phyloP scores from a whole-genome alignment of 2,888 invertebrate genomes.

The Micropterix aruncella region DNA sequence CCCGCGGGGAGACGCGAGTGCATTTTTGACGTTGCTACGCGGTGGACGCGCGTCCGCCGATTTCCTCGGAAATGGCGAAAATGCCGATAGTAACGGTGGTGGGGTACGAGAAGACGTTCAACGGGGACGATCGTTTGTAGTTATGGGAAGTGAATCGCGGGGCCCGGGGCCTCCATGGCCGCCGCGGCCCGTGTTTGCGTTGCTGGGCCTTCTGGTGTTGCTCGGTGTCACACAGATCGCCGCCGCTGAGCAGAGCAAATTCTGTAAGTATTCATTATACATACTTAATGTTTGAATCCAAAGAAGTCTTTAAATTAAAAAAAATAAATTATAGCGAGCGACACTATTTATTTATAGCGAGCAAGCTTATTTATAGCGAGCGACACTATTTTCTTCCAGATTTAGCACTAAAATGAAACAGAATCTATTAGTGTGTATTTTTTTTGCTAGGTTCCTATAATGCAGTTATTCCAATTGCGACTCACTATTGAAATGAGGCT shows the following conservation, averaged over 20 bases:
- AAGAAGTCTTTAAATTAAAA: no score
- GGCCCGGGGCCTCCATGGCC: slow-evolving; percentile 8
- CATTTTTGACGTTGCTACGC: not conserved
- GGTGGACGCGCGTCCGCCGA: not conserved
- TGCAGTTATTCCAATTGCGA: no score
- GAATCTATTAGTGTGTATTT: no score
- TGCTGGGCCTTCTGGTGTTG: slow-evolving; percentile 21
- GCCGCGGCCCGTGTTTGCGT: slow-evolving; percentile 19
- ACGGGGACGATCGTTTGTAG: not conserved
- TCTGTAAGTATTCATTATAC: slow-evolving; percentile 37
- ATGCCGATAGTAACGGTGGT: not conserved
- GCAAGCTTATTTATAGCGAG: no score
- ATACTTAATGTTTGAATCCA: no score
- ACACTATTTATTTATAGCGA: no score
- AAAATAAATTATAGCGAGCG: no score
- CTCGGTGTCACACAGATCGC: slow-evolving; percentile 19
- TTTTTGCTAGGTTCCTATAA: no score
- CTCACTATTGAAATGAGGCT: no score
- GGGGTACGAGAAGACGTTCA: not conserved
- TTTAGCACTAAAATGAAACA: no score
- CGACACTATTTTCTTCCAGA: no score
- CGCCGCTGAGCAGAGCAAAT: slow-evolving; percentile 38
- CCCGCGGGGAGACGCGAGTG: not conserved
- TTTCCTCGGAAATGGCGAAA: no score
- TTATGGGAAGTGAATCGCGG: slow-evolving; percentile 1